Conservation (phyloP, 2,888 invertebrate genomes). For the Blera fallax region DNA sequence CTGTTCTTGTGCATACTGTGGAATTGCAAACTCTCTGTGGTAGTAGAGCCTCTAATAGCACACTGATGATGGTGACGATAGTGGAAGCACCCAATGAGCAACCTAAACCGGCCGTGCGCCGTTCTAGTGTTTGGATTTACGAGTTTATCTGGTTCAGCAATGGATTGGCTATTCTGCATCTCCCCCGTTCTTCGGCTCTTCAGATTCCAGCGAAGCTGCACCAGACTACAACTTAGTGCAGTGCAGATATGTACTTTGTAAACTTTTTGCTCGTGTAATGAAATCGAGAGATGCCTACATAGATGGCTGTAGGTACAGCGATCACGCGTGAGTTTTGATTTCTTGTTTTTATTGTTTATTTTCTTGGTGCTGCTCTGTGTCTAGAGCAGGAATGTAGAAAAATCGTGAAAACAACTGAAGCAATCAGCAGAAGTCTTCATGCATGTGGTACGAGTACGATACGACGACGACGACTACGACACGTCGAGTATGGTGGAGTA, state of each 20-base stretch:
- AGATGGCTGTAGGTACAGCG: slow-evolving; percentile 6
- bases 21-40: neutral
- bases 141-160: slow-evolving; percentile 66
- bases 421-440: slow-evolving; percentile 56
- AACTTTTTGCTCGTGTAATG: neutral
- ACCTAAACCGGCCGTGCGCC: slow-evolving; percentile 12
- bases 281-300: slow-evolving; percentile 55
- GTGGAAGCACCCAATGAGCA: slow-evolving; percentile 52
- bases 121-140: slow-evolving; percentile 56
- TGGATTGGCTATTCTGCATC: slow-evolving; percentile 31
- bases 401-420: slow-evolving; percentile 66
- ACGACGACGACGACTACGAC: slow-evolving; percentile 8
- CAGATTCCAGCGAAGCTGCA: slow-evolving; percentile 13
- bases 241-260: slow-evolving; percentile 20
- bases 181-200: neutral
- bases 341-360: slow-evolving; percentile 47
- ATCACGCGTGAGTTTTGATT: slow-evolving; percentile 65
- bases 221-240: slow-evolving; percentile 1
- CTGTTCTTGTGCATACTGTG: slow-evolving; percentile 13
- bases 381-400: slow-evolving; percentile 65
- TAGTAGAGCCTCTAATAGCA: neutral
- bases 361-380: slow-evolving; percentile 13
- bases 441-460: slow-evolving; percentile 21
- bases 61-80: slow-evolving; percentile 42
- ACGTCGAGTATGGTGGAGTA: slow-evolving; percentile 28